Conservation (phyloP, 2,113 vertebrate genomes). For the Oceanites oceanicus region DNA sequence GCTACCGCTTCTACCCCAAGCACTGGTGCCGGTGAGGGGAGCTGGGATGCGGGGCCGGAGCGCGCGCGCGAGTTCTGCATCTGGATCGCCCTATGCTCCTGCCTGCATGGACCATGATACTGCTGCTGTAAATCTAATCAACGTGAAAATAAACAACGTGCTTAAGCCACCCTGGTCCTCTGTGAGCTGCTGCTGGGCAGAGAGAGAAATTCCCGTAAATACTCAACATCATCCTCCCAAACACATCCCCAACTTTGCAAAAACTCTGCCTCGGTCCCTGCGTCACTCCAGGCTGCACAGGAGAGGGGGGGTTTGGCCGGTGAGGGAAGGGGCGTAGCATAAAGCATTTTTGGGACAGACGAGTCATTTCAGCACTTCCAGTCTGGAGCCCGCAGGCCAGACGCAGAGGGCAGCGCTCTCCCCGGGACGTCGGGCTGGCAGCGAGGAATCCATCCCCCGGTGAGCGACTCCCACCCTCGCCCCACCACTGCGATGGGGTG, state of each 20-base stretch:
- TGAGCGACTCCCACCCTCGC: neutral
- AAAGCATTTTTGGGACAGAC: neutral
- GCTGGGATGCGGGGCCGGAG: accelerated
- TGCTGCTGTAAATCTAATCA: neutral
- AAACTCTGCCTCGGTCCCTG: neutral
- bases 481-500: neutral
- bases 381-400: neutral
- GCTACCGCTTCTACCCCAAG: neutral
- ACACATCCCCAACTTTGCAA: neutral
- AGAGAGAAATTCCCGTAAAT: neutral
- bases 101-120: accelerated
- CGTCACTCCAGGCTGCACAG: neutral
- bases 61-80: accelerated
- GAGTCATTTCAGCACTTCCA: neutral
- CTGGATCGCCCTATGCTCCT: accelerated
- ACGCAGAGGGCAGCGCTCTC: neutral
- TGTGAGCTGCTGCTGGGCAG: neutral
- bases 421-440: neutral
- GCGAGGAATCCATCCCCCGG: neutral
- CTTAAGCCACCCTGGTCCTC: neutral
- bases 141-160: neutral
- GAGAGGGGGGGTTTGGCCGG: neutral
- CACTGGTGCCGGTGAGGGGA: accelerated
- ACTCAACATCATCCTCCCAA: neutral
- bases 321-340: neutral